Conservation (phyloP, 2,113 vertebrate genomes). For the Tyrannus savana region DNA sequence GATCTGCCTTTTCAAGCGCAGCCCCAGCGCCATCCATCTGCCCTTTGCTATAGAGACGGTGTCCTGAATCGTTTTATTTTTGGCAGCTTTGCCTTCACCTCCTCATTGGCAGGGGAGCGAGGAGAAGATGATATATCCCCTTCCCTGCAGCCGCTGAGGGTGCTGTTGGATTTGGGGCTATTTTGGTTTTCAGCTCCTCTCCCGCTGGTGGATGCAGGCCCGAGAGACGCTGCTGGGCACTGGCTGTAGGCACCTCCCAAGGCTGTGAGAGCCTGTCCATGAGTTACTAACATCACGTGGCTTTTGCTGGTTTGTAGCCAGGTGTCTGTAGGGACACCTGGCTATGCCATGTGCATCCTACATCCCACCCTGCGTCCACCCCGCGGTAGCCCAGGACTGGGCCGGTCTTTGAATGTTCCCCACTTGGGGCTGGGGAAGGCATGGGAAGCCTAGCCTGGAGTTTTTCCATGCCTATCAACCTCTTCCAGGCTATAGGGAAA, state of each 20-base stretch:
- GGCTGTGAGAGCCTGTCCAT: background rate
- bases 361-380: background rate
- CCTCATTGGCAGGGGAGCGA: background rate
- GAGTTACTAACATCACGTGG: background rate
- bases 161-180: background rate
- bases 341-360: background rate
- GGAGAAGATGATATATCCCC: background rate
- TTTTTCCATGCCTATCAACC: background rate
- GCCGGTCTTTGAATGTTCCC: rapidly evolving
- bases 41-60: background rate
- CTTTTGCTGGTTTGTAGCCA: too few relatives aligned
- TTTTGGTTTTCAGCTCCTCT: background rate
- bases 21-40: background rate
- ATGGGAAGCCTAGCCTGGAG: background rate
- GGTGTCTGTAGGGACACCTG: too few relatives aligned
- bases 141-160: background rate
- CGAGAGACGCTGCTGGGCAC: rapidly evolving
- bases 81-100: background rate
- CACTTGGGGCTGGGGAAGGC: background rate
- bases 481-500: background rate
- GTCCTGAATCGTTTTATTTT: background rate
- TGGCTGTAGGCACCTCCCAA: background rate
- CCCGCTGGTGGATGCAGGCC: rapidly evolving
- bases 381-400: background rate
- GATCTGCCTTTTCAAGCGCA: background rate